Base-by-base conservation (phyloP, 1,140 invertebrate genomes). In the Ylistrum balloti region DNA sequence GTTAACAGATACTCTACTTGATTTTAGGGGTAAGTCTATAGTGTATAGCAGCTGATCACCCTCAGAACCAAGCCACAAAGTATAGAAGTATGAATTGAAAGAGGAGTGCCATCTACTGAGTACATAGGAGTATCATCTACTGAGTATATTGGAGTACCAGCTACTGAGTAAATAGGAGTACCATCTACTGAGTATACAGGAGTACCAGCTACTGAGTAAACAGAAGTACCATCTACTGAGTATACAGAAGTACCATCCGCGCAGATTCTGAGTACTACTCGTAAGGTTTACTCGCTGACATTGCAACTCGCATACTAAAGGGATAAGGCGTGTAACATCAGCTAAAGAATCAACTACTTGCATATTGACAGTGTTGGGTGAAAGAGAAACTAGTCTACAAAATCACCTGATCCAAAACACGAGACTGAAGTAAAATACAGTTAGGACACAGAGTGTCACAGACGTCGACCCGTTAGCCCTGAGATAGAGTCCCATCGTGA, bases 21-120 rank as follows among this genome's bases (percentile, higher is more conserved):
- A 7, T 38, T 38, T 38, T 7, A 3, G 56, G 28, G 56, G 22
- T 74, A 74, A 5, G 5, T 74, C 1, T 74, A 56, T 28, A 5
- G 56, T 74, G n/a, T 74, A 74, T 28, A 74, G 56, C 56, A 74
- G 56, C 56, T 74, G 56, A 74, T 74, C 56, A 28, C 56, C 56
- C n/a, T 2, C 22, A 3, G n/a, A 74, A 74, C 56, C 56, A 74
- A 28, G 7, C n/a, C 56, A 74, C 22, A 74, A 9, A n/a, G 3
- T 11, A n/a, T 5, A 28, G 56, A 74, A 74, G 56, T 28, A 28
- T 17, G 56, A 28, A 74, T 74, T 74, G 56, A 74, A 17, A 28
- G 5, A 74, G n/a, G n/a, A n/a, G n/a, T n/a, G n/a, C n/a, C n/a
- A n/a, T n/a, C n/a, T n/a, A n/a, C n/a, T 48, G 15, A 48, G 20